Conservation (phyloP, 2,888 invertebrate species). For the Calameuta pallipes region DNA sequence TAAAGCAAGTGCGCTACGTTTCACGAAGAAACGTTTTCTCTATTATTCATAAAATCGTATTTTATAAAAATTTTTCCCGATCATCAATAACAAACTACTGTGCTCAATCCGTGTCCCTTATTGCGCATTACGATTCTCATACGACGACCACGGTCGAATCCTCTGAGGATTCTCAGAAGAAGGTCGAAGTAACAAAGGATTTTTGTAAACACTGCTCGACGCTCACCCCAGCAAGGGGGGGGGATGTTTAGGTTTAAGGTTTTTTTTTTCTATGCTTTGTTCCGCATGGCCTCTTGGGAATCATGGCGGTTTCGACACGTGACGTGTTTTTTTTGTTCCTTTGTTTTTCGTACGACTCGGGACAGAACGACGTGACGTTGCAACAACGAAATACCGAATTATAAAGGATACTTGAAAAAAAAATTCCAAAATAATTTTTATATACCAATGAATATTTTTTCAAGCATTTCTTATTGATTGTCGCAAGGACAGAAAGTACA, state of each 20-base stretch:
- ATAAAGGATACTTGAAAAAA: neutral
- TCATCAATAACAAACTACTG: neutral
- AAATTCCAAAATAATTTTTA: neutral
- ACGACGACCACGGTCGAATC: neutral
- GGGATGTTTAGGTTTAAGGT: neutral
- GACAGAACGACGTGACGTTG: too few species aligned
- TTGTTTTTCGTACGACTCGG: too few species aligned
- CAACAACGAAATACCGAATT: neutral
- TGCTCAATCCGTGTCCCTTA: neutral
- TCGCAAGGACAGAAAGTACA: neutral
- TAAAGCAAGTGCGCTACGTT: neutral
- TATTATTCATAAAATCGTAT: neutral
- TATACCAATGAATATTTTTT: neutral
- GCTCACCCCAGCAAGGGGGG: neutral
- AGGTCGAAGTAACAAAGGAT: neutral
- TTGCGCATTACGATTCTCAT: neutral
- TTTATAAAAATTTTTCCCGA: neutral
- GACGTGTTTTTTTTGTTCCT: neutral
- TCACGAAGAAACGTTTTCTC: neutral
- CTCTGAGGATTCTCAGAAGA: neutral
- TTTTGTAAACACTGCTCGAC: neutral
- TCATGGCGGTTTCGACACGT: neutral
- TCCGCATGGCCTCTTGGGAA: neutral
- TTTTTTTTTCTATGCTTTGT: neutral
- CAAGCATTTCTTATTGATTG: too few species aligned